Conservation (phyloP, 2,113 vertebrate species). For the rabbit (Oryctolagus cuniculus) region DNA sequence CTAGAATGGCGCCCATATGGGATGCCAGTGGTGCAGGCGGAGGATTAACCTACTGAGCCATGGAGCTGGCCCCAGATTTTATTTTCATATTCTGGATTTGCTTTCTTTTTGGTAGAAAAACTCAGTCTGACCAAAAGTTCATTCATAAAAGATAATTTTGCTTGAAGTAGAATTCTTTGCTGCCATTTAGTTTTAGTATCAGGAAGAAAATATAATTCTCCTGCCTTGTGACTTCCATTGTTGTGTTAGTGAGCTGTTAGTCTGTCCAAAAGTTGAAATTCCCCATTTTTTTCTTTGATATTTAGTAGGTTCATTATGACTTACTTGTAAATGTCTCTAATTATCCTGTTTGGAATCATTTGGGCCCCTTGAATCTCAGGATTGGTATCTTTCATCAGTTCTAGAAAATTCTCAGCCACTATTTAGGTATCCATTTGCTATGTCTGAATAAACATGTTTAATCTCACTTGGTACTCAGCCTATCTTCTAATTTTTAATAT, state of each 20-base stretch:
- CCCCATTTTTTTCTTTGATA: neutral
- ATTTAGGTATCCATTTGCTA: neutral
- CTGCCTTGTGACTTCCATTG: neutral
- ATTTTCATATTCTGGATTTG: neutral
- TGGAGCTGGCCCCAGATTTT: neutral
- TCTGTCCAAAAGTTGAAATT: neutral
- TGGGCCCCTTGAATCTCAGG: neutral
- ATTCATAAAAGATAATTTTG: conserved; percentile 2
- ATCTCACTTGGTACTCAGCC: neutral
- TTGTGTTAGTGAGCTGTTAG: neutral
- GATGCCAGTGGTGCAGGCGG: too few species aligned
- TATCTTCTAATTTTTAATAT: neutral
- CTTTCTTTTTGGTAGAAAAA: conserved; percentile 13
- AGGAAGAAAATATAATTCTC: neutral
- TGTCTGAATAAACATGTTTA: neutral
- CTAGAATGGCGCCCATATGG: too few species aligned
- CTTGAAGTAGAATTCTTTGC: neutral
- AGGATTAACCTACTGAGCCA: too few species aligned
- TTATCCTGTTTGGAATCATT: neutral
- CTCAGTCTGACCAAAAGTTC: neutral
- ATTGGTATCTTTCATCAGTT: neutral
- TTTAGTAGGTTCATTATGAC: neutral
- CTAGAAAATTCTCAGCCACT: neutral
- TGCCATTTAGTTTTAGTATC: neutral
- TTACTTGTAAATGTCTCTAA: neutral